phyloP scores from a whole-genome alignment of 1,140 invertebrate species.

The Armadillidium nasatum region DNA sequence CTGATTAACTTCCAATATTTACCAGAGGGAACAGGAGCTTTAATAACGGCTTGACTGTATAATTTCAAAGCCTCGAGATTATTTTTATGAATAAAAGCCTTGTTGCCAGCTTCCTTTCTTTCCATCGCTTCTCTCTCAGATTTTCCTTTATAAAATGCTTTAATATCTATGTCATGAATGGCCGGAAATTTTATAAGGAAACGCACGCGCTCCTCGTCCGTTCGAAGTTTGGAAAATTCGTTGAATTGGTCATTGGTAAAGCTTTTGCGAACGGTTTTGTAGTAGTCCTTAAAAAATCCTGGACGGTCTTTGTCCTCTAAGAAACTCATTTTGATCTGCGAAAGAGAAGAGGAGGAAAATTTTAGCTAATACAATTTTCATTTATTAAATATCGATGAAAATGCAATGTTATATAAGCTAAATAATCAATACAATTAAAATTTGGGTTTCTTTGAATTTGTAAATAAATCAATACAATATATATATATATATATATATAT shows the following conservation, averaged over 20 bases:
- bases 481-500: too few relatives aligned
- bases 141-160: slow-evolving; percentile 55
- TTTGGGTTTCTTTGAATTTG: too few relatives aligned
- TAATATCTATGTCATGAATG: slow-evolving; percentile 46
- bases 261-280: slow-evolving; percentile 34
- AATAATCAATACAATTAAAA: too few relatives aligned
- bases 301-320: slow-evolving; percentile 39
- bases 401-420: too few relatives aligned
- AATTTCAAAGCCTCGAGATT: slow-evolving; percentile 66
- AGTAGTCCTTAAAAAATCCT: slow-evolving; percentile 44
- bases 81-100: slow-evolving; percentile 67
- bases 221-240: slow-evolving; percentile 42
- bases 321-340: neutral
- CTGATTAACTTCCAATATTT: slow-evolving; percentile 55
- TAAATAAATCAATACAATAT: too few relatives aligned
- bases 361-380: neutral
- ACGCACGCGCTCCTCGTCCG: slow-evolving; percentile 47
- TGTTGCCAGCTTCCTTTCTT: slow-evolving; percentile 71
- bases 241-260: slow-evolving; percentile 40
- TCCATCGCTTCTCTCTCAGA: slow-evolving; percentile 58
- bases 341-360: neutral
- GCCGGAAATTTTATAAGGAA: slow-evolving; percentile 46
- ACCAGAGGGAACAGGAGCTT: slow-evolving; percentile 56
- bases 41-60: slow-evolving; percentile 66
- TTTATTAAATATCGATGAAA: too few relatives aligned